Evolutionary conservation across 1,140 invertebrate genomes (phyloP).

Genomic region (Acromyrmex charruanus): DNA sequence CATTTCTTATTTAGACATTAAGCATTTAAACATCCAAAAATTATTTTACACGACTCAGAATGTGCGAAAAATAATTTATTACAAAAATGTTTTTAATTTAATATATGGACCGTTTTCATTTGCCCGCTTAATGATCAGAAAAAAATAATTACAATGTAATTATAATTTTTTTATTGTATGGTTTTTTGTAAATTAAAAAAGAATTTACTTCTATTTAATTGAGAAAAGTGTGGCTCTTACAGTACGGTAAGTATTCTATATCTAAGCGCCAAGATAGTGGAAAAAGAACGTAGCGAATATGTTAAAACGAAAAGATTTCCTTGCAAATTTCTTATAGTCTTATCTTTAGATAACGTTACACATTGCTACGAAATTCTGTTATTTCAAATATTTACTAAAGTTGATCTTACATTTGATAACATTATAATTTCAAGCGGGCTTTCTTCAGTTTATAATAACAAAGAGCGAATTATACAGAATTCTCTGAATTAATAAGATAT

Average conservation of each 20-base stretch:
- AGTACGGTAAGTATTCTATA: neutral
- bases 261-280: neutral
- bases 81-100: neutral
- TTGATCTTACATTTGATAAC: conserved; percentile 23
- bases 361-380: neutral
- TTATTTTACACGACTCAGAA: neutral
- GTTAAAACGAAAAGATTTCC: neutral
- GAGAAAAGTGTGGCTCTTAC: neutral
- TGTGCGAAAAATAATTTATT: neutral
- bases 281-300: neutral
- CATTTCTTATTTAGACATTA: neutral
- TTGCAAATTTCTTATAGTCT: neutral
- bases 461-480: neutral
- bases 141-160: neutral
- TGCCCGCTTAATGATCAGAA: neutral
- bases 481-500: neutral
- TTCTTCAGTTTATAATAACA: neutral
- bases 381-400: conserved; percentile 27
- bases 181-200: neutral
- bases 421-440: neutral
- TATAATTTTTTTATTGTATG: neutral
- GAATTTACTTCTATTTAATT: conserved; percentile 18
- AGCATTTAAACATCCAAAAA: neutral
- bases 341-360: conserved; percentile 35
- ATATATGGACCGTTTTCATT: neutral